Conservation (phyloP, 2,113 vertebrate genomes). For the Pithys albifrons region DNA sequence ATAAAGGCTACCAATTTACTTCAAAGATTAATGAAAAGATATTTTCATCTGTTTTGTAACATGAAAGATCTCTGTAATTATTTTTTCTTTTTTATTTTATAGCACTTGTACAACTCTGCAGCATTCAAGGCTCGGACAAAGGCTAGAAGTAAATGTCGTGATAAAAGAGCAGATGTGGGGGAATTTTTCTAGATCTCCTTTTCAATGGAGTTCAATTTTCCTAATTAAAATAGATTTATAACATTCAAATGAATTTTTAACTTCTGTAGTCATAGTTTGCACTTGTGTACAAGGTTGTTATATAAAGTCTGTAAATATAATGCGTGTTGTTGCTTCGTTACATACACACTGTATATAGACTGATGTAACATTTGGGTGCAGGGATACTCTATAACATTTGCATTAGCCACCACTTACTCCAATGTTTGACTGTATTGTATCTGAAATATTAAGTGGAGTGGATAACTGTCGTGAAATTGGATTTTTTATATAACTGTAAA, state of each 20-base stretch:
- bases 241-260: slow-evolving; percentile 14
- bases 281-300: background rate
- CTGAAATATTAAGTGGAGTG: background rate
- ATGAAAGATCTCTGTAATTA: background rate
- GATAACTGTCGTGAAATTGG: background rate
- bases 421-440: background rate
- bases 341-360: background rate
- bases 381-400: background rate
- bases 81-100: background rate
- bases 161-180: slow-evolving; percentile 95
- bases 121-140: slow-evolving; percentile 98
- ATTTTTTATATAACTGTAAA: background rate
- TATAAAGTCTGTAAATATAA: slow-evolving; percentile 32
- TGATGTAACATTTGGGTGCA: background rate
- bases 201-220: background rate
- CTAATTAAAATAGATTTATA: slow-evolving; percentile 6
- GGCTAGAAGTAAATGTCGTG: slow-evolving; percentile 94
- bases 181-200: slow-evolving; percentile 85
- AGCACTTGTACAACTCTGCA: slow-evolving; percentile 98
- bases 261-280: slow-evolving; percentile 1
- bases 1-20: background rate
- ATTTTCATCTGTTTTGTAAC: background rate
- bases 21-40: background rate
- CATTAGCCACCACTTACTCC: background rate
- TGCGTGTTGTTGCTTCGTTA: background rate